Percentiles rank a stretch among this genome's conserved stretches.
phyloP scores from a whole-genome alignment of 2,797 vertebrate species.

The Halcyon smyrnensis region DNA sequence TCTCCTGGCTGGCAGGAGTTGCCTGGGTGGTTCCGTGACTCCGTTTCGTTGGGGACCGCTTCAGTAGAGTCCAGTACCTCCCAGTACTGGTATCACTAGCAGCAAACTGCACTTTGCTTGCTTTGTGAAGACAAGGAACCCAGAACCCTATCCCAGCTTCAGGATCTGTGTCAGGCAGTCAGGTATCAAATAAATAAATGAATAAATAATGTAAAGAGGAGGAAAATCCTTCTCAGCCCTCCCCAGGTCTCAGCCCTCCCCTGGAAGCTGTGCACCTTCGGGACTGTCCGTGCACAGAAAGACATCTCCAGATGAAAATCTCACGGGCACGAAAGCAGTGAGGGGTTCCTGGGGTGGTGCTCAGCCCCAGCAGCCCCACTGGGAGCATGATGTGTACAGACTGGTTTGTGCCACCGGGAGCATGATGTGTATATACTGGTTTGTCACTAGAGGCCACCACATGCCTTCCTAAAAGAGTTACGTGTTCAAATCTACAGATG shows the following conservation, averaged over 20 bases:
- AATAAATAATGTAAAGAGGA: not conserved
- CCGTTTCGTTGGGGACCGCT: not conserved
- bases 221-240: rapidly evolving
- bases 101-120: rapidly evolving
- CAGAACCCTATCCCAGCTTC: not conserved
- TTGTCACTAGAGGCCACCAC: conserved; percentile 63
- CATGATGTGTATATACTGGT: not conserved
- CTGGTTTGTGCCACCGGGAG: not conserved
- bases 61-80: not conserved
- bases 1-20: not conserved
- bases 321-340: too few species aligned
- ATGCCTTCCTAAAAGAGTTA: not conserved
- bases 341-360: not conserved
- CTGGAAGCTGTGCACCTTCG: rapidly evolving
- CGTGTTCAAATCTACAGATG: rapidly evolving
- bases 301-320: too few species aligned
- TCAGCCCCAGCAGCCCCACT: not conserved
- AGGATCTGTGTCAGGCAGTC: not conserved
- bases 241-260: rapidly evolving
- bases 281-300: not conserved
- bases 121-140: not conserved
- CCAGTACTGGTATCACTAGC: not conserved
- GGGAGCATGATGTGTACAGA: too few species aligned
- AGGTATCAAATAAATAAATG: too few species aligned
- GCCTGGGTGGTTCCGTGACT: not conserved